Evolutionary conservation across 2,888 invertebrate species (phyloP).

Genomic region (Seira sanloemensis): DNA sequence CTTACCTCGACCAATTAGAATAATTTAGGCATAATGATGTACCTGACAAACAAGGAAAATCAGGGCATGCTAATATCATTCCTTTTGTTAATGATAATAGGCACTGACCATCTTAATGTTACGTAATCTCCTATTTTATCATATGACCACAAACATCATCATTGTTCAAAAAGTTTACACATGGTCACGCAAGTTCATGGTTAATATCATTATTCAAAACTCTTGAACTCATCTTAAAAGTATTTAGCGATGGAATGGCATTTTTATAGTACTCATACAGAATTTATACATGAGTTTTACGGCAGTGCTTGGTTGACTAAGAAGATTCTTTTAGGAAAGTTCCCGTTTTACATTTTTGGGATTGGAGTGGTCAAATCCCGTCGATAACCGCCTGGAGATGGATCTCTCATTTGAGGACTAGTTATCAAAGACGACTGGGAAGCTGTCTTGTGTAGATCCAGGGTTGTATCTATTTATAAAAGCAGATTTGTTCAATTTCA

Average conservation of each 20-base stretch:
- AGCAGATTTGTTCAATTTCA: neutral
- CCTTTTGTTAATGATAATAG: too few species aligned
- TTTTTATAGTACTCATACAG: slow-evolving; percentile 8
- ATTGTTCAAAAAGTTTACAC: neutral
- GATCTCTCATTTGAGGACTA: slow-evolving; percentile 69
- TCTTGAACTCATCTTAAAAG: neutral
- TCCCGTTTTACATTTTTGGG: slow-evolving; percentile 50
- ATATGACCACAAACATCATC: neutral
- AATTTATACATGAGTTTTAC: slow-evolving; percentile 30
- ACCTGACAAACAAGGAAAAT: too few species aligned
- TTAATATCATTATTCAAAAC: neutral
- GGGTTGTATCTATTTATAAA: slow-evolving; percentile 78
- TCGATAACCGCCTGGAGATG: slow-evolving; percentile 68
- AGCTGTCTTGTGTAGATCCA: slow-evolving; percentile 73
- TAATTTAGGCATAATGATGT: too few species aligned
- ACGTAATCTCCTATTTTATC: neutral
- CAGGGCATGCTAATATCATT: too few species aligned
- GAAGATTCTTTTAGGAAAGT: slow-evolving; percentile 22
- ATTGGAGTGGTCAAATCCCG: slow-evolving; percentile 69
- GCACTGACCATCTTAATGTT: neutral
- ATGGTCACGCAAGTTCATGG: neutral
- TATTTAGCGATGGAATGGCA: slow-evolving; percentile 26
- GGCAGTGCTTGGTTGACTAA: slow-evolving; percentile 66
- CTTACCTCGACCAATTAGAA: too few species aligned
- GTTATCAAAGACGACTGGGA: slow-evolving; percentile 72